Conservation (phyloP, 1,140 invertebrate species). For the Caenorhabditis inopinata region DNA sequence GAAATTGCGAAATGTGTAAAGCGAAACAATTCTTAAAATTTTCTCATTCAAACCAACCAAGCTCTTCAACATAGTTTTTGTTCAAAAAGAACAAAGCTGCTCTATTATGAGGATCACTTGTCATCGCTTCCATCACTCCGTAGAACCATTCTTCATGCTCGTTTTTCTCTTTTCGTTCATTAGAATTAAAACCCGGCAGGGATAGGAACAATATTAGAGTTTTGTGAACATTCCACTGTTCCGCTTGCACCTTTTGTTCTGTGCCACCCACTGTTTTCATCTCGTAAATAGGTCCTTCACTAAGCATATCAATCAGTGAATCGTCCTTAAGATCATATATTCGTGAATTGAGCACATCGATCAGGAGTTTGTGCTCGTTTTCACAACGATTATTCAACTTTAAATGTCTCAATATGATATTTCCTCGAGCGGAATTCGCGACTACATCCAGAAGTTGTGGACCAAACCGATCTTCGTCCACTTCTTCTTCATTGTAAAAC, state of each 20-base stretch:
- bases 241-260: not conserved
- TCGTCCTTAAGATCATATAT: too few species aligned
- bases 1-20: not conserved
- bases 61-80: not conserved
- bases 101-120: not conserved
- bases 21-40: too few species aligned
- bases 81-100: not conserved
- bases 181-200: not conserved
- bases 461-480: not conserved
- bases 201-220: not conserved
- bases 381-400: not conserved
- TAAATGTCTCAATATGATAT: not conserved
- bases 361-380: not conserved
- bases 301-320: not conserved
- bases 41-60: not conserved
- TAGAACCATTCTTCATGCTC: slow-evolving; percentile 3
- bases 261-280: not conserved
- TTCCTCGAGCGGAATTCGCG: not conserved
- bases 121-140: not conserved
- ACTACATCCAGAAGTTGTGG: not conserved
- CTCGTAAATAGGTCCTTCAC: not conserved
- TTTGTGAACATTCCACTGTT: not conserved
- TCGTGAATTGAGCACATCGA: too few species aligned
- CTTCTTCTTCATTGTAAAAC: not conserved
- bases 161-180: not conserved